Evolutionary conservation across 2,888 invertebrate species (phyloP).

Genomic region (Platerodrilus igneus): DNA sequence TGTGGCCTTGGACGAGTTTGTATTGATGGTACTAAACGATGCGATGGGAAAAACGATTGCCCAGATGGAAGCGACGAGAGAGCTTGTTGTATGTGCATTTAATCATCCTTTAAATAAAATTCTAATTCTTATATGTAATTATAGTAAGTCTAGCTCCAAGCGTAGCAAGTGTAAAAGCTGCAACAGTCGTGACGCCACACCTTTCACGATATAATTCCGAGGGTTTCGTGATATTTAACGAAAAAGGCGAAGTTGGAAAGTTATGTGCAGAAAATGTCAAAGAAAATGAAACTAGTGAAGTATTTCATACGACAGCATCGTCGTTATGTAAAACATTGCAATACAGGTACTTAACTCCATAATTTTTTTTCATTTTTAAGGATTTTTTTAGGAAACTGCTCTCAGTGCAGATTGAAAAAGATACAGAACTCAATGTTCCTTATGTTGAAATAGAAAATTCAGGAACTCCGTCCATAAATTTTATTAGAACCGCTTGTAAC

Average conservation of each 20-base stretch:
- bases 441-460: constrained; percentile 83
- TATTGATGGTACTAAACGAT: constrained; percentile 64
- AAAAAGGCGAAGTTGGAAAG: constrained; percentile 75
- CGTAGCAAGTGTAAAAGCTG: constrained; percentile 58
- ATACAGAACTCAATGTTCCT: constrained; percentile 55
- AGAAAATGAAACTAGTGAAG: constrained; percentile 43
- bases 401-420: constrained; percentile 62
- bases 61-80: constrained; percentile 83
- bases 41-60: constrained; percentile 80
- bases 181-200: constrained; percentile 64
- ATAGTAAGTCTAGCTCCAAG: constrained; percentile 73
- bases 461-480: constrained; percentile 73
- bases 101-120: constrained; percentile 7
- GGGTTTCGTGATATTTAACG: constrained; percentile 83
- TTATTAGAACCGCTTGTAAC: constrained; percentile 71
- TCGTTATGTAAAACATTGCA: constrained; percentile 74
- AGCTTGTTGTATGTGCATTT: constrained; percentile 68
- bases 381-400: constrained; percentile 58
- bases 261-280: constrained; percentile 77
- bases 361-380: constrained; percentile 1
- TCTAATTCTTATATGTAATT: no score
- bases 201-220: constrained; percentile 65
- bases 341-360: constrained; percentile 57
- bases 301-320: constrained; percentile 64
- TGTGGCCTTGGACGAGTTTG: constrained; percentile 77